phyloP scores from a whole-genome alignment of 2,113 vertebrate species.

The Pyxicephalus adspersus region DNA sequence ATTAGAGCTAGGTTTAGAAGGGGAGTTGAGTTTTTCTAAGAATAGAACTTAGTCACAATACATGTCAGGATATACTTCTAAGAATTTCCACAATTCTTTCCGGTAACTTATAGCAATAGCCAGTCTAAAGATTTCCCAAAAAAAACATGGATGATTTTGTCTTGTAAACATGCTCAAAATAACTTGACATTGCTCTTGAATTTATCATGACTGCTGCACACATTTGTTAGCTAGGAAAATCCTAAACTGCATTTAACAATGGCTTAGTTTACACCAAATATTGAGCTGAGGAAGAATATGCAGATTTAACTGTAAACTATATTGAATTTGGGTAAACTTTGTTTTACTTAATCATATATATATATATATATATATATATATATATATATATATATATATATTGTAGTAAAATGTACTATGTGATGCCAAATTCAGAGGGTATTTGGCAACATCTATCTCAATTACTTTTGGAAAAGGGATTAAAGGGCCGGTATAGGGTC shows the following conservation, averaged over 20 bases:
- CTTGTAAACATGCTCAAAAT: slow-evolving; percentile 31
- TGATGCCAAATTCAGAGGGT: no score
- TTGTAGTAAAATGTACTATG: no score
- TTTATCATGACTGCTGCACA: slow-evolving; percentile 33
- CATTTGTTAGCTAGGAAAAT: slow-evolving; percentile 23
- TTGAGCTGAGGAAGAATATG: not conserved
- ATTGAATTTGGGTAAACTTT: no score
- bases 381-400: no score
- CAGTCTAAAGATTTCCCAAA: slow-evolving; percentile 13
- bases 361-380: no score
- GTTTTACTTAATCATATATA: no score
- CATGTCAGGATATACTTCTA: not conserved
- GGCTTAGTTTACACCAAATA: slow-evolving; percentile 16
- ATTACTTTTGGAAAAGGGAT: no score
- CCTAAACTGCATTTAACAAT: not conserved
- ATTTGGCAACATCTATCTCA: no score
- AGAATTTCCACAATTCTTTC: not conserved
- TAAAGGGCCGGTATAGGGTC: no score
- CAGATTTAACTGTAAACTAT: no score
- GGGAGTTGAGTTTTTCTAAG: not conserved
- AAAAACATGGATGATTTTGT: slow-evolving; percentile 10
- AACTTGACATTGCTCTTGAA: slow-evolving; percentile 31
- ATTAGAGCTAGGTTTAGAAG: not conserved
- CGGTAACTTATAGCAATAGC: not conserved
- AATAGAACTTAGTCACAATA: not conserved